Conservation (phyloP, 2,113 vertebrate genomes). For the Menidia beryllina region DNA sequence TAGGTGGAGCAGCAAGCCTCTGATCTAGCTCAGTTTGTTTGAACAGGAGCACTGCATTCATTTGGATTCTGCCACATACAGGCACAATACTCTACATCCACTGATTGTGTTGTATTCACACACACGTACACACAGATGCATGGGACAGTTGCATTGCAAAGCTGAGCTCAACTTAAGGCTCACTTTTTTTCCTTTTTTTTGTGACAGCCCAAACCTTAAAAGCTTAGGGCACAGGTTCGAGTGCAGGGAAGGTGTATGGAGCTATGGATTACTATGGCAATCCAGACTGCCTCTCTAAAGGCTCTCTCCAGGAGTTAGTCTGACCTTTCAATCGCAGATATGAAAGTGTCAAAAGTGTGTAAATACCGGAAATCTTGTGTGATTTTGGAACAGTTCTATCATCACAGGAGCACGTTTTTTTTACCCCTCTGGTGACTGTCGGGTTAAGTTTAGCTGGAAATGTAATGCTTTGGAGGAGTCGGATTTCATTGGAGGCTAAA, state of each 20-base stretch:
- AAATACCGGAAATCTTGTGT: constrained; percentile 4
- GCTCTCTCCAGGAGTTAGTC: neutral
- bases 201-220: constrained; percentile 36
- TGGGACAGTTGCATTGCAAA: neutral
- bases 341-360: constrained; percentile 1
- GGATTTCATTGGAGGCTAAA: constrained; percentile 50
- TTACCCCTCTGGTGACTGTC: constrained; percentile 36
- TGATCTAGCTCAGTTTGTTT: constrained; percentile 2
- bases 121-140: no score
- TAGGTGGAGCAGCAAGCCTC: constrained; percentile 11
- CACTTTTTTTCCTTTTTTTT: neutral
- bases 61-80: neutral
- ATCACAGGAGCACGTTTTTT: neutral
- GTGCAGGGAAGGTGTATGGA: neutral
- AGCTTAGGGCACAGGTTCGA: constrained; percentile 21
- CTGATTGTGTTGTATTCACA: no score
- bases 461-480: constrained; percentile 40
- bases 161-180: constrained; percentile 19
- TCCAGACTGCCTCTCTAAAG: no score
- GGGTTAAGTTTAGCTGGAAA: constrained; percentile 68
- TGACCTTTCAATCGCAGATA: neutral
- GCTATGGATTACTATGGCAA: neutral
- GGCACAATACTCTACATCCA: neutral
- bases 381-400: neutral
- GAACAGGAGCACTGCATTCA: constrained; percentile 1